Base-by-base conservation (phyloP, 2,888 invertebrate species). In the Heliconius erato region DNA sequence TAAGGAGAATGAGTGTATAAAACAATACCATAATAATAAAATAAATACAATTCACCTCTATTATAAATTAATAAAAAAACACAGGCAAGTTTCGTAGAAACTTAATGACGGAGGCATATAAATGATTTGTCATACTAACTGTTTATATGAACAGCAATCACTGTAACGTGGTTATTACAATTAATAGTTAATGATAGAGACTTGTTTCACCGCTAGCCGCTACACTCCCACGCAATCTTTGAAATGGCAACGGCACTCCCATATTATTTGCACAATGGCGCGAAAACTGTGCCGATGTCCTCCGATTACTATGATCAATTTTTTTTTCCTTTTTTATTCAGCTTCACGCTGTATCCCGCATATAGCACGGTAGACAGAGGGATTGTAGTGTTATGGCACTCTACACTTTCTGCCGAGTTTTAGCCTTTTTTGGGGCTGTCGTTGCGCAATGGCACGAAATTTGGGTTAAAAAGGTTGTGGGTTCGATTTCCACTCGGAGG, bases 171-270 rank as follows among this genome's bases (percentile, higher is more conserved):
- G 35, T 63, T 44, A 78, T 40, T 78, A 78, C 40, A 67, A 49
- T 67, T 65, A 49, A 78, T 67, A 26, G 40, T 67, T 49, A 67
- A 65, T 67, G 65, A 65, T 78, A 19, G 28, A 65, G 67, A 23
- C 44, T 32, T 7, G 63, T 11, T 44, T 67, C 44, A 78, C 65
- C 63, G 65, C 44, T 67, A 67, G 67, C 65, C 63, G 40, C 23
- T 49, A 49, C 19, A 65, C 49, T 28, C 40, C 76, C 76, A 68
- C 76, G 59, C 76, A 77, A 67, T 54, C 76, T 59, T 59, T 19
- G 40, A 81, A 77, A 81, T 69, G 80, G 63, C 80, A 80, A 80
- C 69, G 74, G 35, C 77, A 49, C 54, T 59, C 71, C 35, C 35
- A 35, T 79, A 65, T 26, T 79, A 82, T 67, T 44, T 65, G 72